Conservation (phyloP, 2,888 invertebrate species). For the Lochmaea capreae region DNA sequence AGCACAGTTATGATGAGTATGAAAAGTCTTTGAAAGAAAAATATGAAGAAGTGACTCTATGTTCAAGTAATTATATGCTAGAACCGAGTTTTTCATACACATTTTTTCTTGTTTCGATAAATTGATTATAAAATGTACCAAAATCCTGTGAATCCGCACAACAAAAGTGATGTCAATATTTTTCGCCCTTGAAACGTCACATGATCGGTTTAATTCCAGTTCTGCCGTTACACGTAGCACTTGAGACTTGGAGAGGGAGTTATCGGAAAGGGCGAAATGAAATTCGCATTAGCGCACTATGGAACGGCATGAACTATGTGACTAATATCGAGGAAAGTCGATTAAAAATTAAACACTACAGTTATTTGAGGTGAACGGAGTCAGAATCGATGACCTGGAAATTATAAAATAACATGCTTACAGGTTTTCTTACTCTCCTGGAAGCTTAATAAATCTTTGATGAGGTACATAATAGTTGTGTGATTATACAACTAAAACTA, state of each 20-base stretch:
- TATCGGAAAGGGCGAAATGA: conserved; percentile 23
- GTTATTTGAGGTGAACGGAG: conserved; percentile 17
- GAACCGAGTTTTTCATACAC: too few species aligned
- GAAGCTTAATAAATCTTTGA: background rate
- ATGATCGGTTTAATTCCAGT: background rate
- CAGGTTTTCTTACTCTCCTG: background rate
- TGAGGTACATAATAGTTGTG: background rate
- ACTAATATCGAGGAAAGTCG: conserved; percentile 21
- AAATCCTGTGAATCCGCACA: background rate
- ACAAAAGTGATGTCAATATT: background rate
- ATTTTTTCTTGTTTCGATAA: too few species aligned
- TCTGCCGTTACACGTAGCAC: background rate
- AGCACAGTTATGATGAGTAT: too few species aligned
- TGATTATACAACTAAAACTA: background rate
- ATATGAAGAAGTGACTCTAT: too few species aligned
- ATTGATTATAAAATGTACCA: too few species aligned
- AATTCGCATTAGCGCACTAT: conserved; percentile 29
- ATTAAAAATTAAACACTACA: conserved; percentile 31
- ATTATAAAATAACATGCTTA: conserved; percentile 11
- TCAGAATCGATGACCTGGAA: conserved; percentile 29
- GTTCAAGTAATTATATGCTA: too few species aligned
- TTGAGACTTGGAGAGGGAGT: background rate
- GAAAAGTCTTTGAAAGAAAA: too few species aligned
- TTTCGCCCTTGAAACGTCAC: background rate
- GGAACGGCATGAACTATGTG: conserved; percentile 21